These are phyloP conservation scores for Cydia strobilella DNA, from an alignment of 1,140 invertebrate genomes.

Conservation along the genomic window DNA sequence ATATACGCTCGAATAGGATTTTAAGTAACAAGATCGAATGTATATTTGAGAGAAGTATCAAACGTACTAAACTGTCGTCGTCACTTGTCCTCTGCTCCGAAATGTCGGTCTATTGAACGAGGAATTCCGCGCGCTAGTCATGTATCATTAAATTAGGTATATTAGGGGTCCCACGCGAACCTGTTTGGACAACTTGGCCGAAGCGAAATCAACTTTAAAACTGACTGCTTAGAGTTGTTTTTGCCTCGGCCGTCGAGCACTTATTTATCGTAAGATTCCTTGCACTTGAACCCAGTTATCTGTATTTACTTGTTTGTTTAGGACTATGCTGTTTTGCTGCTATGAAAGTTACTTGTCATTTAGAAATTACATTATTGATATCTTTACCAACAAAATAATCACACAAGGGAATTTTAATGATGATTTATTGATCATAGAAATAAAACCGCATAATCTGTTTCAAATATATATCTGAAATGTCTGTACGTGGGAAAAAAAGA, in stretches of 20 bases:
- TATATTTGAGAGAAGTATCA: not conserved
- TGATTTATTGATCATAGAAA: not conserved
- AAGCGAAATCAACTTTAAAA: not conserved
- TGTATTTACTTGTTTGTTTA: not conserved
- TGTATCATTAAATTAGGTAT: not conserved
- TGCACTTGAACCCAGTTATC: not conserved
- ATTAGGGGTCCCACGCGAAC: constrained; percentile 4
- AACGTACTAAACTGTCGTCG: not conserved
- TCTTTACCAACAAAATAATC: not conserved
- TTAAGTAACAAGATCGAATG: not conserved
- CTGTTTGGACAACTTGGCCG: not conserved
- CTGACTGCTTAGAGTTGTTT: not conserved
- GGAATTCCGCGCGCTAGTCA: constrained; percentile 16
- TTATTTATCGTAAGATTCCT: not conserved
- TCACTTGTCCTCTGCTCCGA: not conserved
- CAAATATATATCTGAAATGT: not conserved
- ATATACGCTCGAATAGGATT: not conserved
- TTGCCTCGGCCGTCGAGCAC: not conserved
- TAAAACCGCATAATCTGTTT: not conserved
- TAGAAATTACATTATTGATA: not conserved
- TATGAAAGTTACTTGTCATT: not conserved
- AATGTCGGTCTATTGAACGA: not conserved
- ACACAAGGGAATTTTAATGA: not conserved
- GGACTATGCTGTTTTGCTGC: not conserved
- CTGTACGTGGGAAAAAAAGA: not conserved